phyloP scores from a whole-genome alignment of 1,140 invertebrate species.

The Gonioctena quinquepunctata region DNA sequence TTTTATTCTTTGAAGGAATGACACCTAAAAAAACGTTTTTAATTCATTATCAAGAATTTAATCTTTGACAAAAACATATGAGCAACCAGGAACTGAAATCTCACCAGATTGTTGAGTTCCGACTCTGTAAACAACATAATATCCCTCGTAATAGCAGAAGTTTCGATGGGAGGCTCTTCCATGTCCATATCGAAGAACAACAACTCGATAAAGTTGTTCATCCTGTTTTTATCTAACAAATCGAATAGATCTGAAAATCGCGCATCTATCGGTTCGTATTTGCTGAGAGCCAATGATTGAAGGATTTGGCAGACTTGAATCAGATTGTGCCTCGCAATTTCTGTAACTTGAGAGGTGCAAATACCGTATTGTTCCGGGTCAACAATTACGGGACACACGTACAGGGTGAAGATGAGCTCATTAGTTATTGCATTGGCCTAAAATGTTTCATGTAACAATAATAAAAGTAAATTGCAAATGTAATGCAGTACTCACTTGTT shows the following conservation, averaged over 20 bases:
- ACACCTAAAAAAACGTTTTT: constrained; percentile 52
- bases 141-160: constrained; percentile 65
- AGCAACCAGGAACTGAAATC: too few relatives aligned
- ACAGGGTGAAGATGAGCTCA: constrained; percentile 91
- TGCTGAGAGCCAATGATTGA: constrained; percentile 85
- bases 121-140: constrained; percentile 70
- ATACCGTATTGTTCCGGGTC: constrained; percentile 97
- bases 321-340: constrained; percentile 89
- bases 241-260: constrained; percentile 75
- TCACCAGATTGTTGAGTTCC: constrained; percentile 68
- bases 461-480: background rate
- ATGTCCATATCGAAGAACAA: constrained; percentile 68
- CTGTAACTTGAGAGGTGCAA: constrained; percentile 89
- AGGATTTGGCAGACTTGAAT: constrained; percentile 91
- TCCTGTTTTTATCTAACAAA: constrained; percentile 76
- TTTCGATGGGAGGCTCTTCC: constrained; percentile 61
- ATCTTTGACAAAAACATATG: too few relatives aligned
- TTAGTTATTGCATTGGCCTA: constrained; percentile 80
- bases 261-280: constrained; percentile 77
- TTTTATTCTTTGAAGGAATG: constrained; percentile 58
- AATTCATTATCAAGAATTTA: too few relatives aligned
- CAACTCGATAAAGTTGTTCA: constrained; percentile 74
- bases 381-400: constrained; percentile 95
- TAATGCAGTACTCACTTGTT: constrained; percentile 60
- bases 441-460: constrained; percentile 43